Base-by-base conservation (phyloP, 2,797 vertebrate genomes). In the Hephaestus fuliginosus region DNA sequence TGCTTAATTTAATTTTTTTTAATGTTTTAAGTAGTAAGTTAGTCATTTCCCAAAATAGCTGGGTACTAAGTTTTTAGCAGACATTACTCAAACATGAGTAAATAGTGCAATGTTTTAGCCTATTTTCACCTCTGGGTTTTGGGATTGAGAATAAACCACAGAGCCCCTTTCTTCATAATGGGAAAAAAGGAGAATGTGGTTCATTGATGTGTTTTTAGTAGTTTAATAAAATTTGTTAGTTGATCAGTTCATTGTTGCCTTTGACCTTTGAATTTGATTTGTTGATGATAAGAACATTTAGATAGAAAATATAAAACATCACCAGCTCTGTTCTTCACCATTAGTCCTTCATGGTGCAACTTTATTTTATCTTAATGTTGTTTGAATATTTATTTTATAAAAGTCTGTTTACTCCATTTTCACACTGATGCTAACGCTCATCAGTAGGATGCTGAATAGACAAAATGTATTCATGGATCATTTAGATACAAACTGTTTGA, bases 311-410 rank as follows among this genome's bases (percentile, higher is more conserved):
- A n/a, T 2, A 55, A 8, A 62, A 25, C 39, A 33, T 78, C 53
- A 41, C 20, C 61, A 73, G 33, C 51, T 0, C 49, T 51, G 1
- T 63, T 22, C 22, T 66, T 71, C 30, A 30, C 12, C 13, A 13
- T 22, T 60, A 46, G 17, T 78, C 73, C 58, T 63, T 87, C 20
- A 64, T 43, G 74, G 14, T 72, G 53, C 18, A 25, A 7, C 30
- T 14, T 58, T 55, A 0, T 28, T 76, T 57, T 18, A 14, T 52
- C 8, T 82, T 52, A 12, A 61, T 33, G 41, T 22, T 64, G 18
- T 72, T 74, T 82, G 6, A 63, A 13, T 84, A 72, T 91, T 85
- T 81, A 74, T 84, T 82, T 80, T 72, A 25, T 51, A 1, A 25
- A 74, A 7, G 56, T 3, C 44, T 1, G 18, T 63, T 67, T 43